These are phyloP conservation scores for Eumacrocentrus americanus DNA, from an alignment of 2,888 invertebrate genomes.

Conservation along the genomic window DNA sequence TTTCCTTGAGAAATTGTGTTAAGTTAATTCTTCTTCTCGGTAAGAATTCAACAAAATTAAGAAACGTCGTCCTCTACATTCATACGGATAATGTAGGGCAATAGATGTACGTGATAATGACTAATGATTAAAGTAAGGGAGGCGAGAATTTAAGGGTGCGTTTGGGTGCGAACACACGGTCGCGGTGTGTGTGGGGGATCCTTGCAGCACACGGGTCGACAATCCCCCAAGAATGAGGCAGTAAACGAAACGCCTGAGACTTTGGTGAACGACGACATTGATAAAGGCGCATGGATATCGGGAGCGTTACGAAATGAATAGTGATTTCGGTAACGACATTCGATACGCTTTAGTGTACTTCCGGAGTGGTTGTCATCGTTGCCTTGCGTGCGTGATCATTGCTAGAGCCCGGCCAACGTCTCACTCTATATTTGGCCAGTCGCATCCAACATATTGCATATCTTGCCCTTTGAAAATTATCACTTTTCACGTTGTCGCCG, in stretches of 20 bases:
- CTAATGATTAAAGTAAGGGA: slow-evolving; percentile 14
- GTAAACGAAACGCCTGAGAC: slow-evolving; percentile 44
- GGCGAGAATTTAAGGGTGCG: slow-evolving; percentile 14
- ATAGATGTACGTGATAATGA: slow-evolving; percentile 16
- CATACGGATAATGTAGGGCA: slow-evolving; percentile 10
- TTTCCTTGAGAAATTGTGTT: slow-evolving; percentile 71
- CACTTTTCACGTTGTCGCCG: slow-evolving; percentile 36
- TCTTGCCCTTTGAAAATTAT: slow-evolving; percentile 47
- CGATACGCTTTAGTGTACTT: slow-evolving; percentile 49
- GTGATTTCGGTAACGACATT: slow-evolving; percentile 52
- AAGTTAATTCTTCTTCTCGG: slow-evolving; percentile 69
- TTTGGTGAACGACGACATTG: slow-evolving; percentile 41
- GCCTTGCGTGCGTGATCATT: slow-evolving; percentile 47
- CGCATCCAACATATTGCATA: slow-evolving; percentile 60
- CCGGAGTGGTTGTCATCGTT: slow-evolving; percentile 50
- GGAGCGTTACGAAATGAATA: slow-evolving; percentile 55
- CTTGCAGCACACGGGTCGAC: slow-evolving; percentile 25
- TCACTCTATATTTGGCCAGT: slow-evolving; percentile 61
- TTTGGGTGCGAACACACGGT: slow-evolving; percentile 9
- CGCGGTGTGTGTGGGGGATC: slow-evolving; percentile 19
- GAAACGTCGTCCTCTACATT: slow-evolving; percentile 5
- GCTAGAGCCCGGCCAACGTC: slow-evolving; percentile 53
- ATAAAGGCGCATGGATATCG: slow-evolving; percentile 65
- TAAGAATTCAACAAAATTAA: slow-evolving; percentile 57
- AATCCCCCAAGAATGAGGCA: slow-evolving; percentile 44